Evolutionary conservation across 2,888 invertebrate species (phyloP), one percentile per base, ranked within the genome.

Genomic region (Athetis lepigone): DNA sequence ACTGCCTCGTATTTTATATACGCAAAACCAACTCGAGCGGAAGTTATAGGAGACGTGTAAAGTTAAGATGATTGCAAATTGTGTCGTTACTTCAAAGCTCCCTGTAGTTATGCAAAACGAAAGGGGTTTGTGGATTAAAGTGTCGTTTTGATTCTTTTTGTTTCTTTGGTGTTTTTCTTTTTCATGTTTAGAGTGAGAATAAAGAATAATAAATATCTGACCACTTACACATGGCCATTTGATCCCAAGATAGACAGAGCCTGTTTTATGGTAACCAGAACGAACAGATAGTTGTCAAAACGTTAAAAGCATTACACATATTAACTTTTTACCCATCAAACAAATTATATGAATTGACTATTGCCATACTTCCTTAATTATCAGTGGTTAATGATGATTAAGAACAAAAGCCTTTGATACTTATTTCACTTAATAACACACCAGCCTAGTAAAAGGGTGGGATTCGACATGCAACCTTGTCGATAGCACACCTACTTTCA

Each of bases 21-120:
- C 80, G 79, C 77, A 80, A 79, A 79, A 78, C 70, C 68, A 75
- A 77, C 80, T 85, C 80, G 66, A 66, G 82, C 76, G 81, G 82
- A 87, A 88, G 85, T 87, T 83, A 86, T 80, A 66, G 75, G 70
- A 77, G 75, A 70, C 77, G 77, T 81, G 76, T 79, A 69, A 76
- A 81, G 69, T 80, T 76, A 79, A 80, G 77, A 79, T 77, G 67
- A 77, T 78, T 72, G 77, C 74, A 72, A 78, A 77, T 67, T 68
- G 71, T 80, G 67, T 76, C 65, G 51, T 72, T 75, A 69, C 66
- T 66, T 69, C 37, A 36, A 47, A 68, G 23, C 47, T 45, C 18
- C 8, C 13, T 27, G 16, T 58, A 70, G 33, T 50, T 61, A 60
- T 46, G 57, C 7, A 49, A 58, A 49, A 54, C 16, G 40, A 51